Base-by-base conservation (phyloP, 2,888 invertebrate genomes). In the Orthosia gracilis region DNA sequence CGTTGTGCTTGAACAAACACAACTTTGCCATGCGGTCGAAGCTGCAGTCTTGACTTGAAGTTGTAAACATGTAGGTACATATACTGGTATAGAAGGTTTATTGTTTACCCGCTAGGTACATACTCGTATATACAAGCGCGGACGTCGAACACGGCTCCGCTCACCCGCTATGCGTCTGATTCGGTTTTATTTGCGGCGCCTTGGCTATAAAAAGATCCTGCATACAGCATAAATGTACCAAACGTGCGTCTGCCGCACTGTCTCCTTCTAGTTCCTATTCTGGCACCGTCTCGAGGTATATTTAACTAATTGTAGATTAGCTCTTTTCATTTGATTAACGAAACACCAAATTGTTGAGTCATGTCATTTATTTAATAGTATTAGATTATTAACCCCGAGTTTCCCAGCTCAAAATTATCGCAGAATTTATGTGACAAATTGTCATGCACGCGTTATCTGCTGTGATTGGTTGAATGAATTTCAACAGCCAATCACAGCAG, bases 141-240 rank as follows among this genome's bases (percentile, higher is more conserved):
- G 49, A 67, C 66, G 65, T 69, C 70, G 78, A 75, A 75, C 83
- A 70, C 81, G 69, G 73, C 69, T 79, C 54, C 76, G 79, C 82
- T 55, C 40, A 12, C 73, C 66, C 78, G 76, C 82, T 86, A 85
- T 90, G 89, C 92, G 92, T 91, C 93, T 90, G 92, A 90, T 90
- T 90, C 89, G 87, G 90, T 92, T 92, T 92, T 94, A 94, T 94
- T 94, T 92, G 92, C 89, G 91, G 91, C 92, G 91, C 90, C 92
- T 87, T 85, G 75, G 88, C 94, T 95, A 95, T 94, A 93, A 93
- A 93, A 94, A 95, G 94, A 93, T 88, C 85, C 85, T 88, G 89
- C 87, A 88, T 49, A 26, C 86, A 87, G 89, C 87, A 88, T 49
- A 26, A 50, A 63, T 88, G 85, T 84, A 87, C 75, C 64, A 59